Evolutionary conservation across 2,888 invertebrate genomes (phyloP).

Genomic region (Drosophila neonasuta): DNA sequence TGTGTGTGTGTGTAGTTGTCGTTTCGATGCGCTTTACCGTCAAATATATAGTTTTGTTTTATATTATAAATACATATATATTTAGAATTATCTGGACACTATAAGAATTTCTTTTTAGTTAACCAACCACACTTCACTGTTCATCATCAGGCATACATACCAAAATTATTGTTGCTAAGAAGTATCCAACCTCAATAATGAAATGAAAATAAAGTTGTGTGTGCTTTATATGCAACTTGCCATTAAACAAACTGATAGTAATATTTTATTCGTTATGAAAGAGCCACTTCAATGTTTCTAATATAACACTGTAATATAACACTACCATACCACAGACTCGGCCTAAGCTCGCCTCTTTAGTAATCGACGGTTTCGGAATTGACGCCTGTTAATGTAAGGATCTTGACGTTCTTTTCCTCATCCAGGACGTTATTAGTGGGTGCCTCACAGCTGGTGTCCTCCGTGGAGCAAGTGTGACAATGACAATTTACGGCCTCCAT

Average conservation of each 20-base stretch:
- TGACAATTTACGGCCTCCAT: slow-evolving; percentile 90
- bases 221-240: slow-evolving; percentile 58
- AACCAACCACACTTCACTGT: slow-evolving; percentile 8
- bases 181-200: neutral
- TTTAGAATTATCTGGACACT: slow-evolving; percentile 59
- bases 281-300: slow-evolving; percentile 1
- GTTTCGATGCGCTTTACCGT: slow-evolving; percentile 51
- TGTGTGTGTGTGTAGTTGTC: slow-evolving; percentile 28
- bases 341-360: slow-evolving; percentile 37
- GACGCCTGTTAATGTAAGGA: slow-evolving; percentile 78
- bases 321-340: slow-evolving; percentile 16
- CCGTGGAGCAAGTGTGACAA: slow-evolving; percentile 87
- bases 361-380: slow-evolving; percentile 80
- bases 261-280: slow-evolving; percentile 37
- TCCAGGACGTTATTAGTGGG: slow-evolving; percentile 80
- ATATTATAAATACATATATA: slow-evolving; percentile 59
- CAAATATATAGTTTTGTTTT: slow-evolving; percentile 61
- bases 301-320: slow-evolving; percentile 25
- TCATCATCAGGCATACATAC: slow-evolving; percentile 26
- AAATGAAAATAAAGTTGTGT: slow-evolving; percentile 40
- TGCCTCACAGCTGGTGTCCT: slow-evolving; percentile 88
- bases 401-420: slow-evolving; percentile 75
- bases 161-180: slow-evolving; percentile 46
- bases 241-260: slow-evolving; percentile 11
- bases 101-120: slow-evolving; percentile 47